Evolutionary conservation across 2,888 invertebrate species (phyloP).

Genomic region (Neelides folsomi): DNA sequence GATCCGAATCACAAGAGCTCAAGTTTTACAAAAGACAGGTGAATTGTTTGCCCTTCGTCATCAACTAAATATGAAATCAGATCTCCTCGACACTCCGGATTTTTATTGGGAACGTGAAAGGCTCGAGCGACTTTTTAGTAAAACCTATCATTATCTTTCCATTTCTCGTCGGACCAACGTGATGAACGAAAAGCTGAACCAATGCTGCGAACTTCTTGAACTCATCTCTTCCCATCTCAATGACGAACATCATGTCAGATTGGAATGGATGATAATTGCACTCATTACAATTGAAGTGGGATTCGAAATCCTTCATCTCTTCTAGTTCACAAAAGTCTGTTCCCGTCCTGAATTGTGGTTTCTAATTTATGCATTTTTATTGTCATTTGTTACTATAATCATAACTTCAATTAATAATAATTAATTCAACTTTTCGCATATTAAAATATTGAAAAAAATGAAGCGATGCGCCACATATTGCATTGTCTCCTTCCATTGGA

Average conservation of each 20-base stretch:
- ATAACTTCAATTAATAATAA: too few relatives aligned
- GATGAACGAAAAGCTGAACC: constrained; percentile 86
- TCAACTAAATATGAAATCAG: constrained; percentile 81
- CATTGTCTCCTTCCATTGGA: too few relatives aligned
- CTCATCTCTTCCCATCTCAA: constrained; percentile 77
- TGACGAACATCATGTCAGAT: constrained; percentile 77
- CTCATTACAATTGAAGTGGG: constrained; percentile 89
- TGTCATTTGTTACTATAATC: too few relatives aligned
- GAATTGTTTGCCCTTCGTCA: constrained; percentile 80
- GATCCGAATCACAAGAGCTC: constrained; percentile 54
- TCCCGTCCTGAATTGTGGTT: too few relatives aligned
- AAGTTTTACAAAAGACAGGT: constrained; percentile 65
- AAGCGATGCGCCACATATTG: too few relatives aligned
- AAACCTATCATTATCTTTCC: constrained; percentile 69
- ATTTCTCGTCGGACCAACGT: constrained; percentile 76
- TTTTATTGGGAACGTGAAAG: constrained; percentile 96
- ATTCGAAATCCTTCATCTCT: constrained; percentile 60
- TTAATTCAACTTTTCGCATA: too few relatives aligned
- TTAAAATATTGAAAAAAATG: too few relatives aligned
- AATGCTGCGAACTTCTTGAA: constrained; percentile 84
- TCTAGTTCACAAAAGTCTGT: not conserved
- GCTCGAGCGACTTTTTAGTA: constrained; percentile 68
- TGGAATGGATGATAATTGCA: constrained; percentile 95
- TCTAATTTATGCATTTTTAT: too few relatives aligned
- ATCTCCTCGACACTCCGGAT: constrained; percentile 86